phyloP scores from a whole-genome alignment of 2,888 invertebrate species.

The Thera obeliscata region DNA sequence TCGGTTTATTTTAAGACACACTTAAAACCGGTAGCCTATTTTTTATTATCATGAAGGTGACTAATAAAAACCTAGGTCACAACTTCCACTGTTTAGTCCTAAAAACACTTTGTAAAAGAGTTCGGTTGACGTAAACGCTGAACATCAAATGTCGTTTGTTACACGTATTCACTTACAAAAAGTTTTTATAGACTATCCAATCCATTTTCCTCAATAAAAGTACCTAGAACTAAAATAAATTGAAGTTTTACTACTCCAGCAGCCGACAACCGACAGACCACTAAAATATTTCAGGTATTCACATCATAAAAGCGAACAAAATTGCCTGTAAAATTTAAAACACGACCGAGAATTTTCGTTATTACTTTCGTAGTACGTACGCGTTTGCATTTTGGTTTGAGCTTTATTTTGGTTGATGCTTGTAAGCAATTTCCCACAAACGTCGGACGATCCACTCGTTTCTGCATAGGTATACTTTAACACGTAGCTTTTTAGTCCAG shows the following conservation, averaged over 20 bases:
- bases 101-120: too few species aligned
- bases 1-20: too few species aligned
- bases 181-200: background rate
- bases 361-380: conserved; percentile 5
- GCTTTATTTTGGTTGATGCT: background rate
- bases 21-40: too few species aligned
- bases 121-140: too few species aligned
- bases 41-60: too few species aligned
- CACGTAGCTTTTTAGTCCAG: too few species aligned
- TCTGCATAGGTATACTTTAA: too few species aligned
- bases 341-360: background rate
- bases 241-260: conserved; percentile 10
- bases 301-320: conserved; percentile 12
- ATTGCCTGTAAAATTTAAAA: conserved; percentile 19
- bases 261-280: conserved; percentile 4
- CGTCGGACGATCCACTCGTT: too few species aligned
- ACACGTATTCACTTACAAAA: background rate
- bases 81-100: too few species aligned
- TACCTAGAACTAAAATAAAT: background rate
- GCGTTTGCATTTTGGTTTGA: conserved; percentile 2
- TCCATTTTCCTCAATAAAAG: background rate
- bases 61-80: too few species aligned
- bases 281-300: conserved; percentile 19
- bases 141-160: background rate
- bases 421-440: background rate